Evolutionary conservation across 2,797 vertebrate genomes (phyloP), one percentile per base, ranked within the genome.

Genomic region (Acomys russatus): DNA sequence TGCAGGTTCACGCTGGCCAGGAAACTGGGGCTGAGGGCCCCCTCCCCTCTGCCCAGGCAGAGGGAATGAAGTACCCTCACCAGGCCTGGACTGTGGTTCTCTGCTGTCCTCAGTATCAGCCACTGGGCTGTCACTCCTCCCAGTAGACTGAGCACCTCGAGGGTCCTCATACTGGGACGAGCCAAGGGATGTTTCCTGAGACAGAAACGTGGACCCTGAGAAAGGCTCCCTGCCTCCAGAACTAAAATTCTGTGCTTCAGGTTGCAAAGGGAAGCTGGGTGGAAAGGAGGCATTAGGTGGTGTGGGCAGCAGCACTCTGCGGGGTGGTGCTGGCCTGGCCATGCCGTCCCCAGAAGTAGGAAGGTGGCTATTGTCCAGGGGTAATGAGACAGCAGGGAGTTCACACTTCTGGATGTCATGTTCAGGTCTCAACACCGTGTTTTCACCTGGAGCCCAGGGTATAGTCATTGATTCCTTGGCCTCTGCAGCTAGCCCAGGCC

Each of bases 281-380:
- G 98, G 98, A 28, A 99, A 98, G 96, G 98, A 95, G 0, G 98
- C 51, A 94, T 94, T 95, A 0, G 98, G 98, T 30, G 99, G 99
- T 3, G 98, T 99, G 83, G 98, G 98, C 98, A 99, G 98, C 91
- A 99, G 97, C 35, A 99, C 99, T 97, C 99, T 99, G 49, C 99
- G 99, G 76, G 98, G 80, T 3, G 98, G 99, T 76, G 98, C 79
- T 2, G 98, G 98, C 66, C 98, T 98, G 95, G 99, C 97, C 3
- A 97, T 71, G 87, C 97, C 89, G 6, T 99, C 98, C 10, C 97
- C 98, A 38, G 98, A 59, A 96, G 18, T 51, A 6, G 89, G 0
- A 1, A 97, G 96, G 64, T 49, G 94, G 63, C 94, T 0, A 0
- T 88, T 94, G 80, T 98, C 98, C 3, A 94, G 56, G 20, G 54